Evolutionary conservation across 2,888 invertebrate species (phyloP), one percentile per base, ranked within the genome.

Genomic region (Acrocera orbiculus): DNA sequence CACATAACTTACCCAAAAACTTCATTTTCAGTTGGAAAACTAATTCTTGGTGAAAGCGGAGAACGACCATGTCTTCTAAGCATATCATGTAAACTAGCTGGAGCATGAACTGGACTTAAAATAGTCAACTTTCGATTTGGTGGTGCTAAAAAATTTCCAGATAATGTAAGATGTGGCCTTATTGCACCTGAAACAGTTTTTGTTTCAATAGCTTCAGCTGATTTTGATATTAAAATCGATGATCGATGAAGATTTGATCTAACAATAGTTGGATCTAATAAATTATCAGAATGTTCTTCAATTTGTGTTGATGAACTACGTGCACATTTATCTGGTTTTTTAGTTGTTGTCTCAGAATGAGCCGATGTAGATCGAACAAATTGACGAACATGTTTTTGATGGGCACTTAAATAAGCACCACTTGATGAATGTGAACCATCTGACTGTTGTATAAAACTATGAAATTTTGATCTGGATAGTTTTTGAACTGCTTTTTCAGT

Each of bases 51-150:
- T 34, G 60, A 60, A 20, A 60, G 36, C 1, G 60, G 60, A 16
- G 59, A 59, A 13, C 59, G 47, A 4, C 60, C 60, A 11, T 53
- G 48, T 16, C 58, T 48, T 36, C 54, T 59, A 4, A 60, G 44
- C 47, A 58, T 49, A 26, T 60, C 60, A 34, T 59, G 58, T 8
- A 77, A 62, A 46, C 81, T 81, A 2, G 69, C 65, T 41, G 69
- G 65, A 4, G 66, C 61, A 37, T 76, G 74, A 49, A 76, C 67
- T 1, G 83, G 85, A 44, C 83, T 83, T 37, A 85, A 61, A 37
- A 85, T 85, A 25, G 80, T 82, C 32, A 85, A 67, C 43, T 68
- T 69, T 10, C 76, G 56, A 45, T 55, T 60, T 5, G 60, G 60
- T 14, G 60, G 60, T 1, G 60, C 60, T 39, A 60, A 40, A 3